Percentiles rank a stretch among this genome's conserved stretches.
Conservation (phyloP, 1,140 invertebrate species). For the Phortica variegata region DNA sequence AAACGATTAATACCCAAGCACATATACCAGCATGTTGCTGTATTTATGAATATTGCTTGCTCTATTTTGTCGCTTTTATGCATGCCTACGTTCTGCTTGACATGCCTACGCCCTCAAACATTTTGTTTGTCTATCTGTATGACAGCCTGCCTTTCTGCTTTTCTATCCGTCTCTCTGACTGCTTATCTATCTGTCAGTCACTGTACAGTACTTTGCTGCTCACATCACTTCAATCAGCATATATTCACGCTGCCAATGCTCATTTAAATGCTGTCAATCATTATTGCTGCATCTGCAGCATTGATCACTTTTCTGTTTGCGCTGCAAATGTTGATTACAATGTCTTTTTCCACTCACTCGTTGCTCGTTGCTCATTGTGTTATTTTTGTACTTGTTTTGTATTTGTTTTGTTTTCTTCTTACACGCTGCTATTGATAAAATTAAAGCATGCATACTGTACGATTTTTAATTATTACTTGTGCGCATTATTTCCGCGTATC, state of each 20-base stretch:
- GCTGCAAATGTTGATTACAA: slow-evolving; percentile 33
- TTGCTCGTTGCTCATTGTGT: no score
- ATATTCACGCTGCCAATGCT: neutral
- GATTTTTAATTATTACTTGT: slow-evolving; percentile 48
- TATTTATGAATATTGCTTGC: no score
- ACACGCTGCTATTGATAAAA: no score
- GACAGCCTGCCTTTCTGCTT: neutral
- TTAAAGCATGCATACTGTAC: neutral
- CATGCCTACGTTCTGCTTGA: no score
- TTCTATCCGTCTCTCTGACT: neutral
- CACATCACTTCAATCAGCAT: neutral
- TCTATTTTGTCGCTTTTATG: no score
- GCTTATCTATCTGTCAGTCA: neutral
- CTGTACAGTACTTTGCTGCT: no score
- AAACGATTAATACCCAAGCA: no score
- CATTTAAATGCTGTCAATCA: slow-evolving; percentile 45
- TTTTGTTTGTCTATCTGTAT: neutral
- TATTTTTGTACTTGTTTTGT: no score
- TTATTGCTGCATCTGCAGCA: slow-evolving; percentile 44
- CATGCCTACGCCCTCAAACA: no score
- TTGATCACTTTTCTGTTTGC: slow-evolving; percentile 31
- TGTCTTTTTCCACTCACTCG: no score
- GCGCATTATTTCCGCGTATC: neutral
- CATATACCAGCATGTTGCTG: no score
- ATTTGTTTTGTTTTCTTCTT: no score